Conservation (phyloP, 2,113 vertebrate genomes). For the Benitochromis conjunctus region DNA sequence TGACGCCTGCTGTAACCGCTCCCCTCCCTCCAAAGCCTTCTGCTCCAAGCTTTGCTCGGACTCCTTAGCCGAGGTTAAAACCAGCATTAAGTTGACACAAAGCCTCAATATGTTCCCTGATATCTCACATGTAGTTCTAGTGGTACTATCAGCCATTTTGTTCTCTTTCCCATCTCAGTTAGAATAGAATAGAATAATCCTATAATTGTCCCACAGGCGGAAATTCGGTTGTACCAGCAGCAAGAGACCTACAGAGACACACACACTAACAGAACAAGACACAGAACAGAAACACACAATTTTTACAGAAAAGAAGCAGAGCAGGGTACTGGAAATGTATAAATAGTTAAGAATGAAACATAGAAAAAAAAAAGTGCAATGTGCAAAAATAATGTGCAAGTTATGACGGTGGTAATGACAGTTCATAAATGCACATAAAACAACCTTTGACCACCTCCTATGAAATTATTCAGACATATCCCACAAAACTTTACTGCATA, state of each 20-base stretch:
- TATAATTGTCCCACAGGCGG: too few relatives aligned
- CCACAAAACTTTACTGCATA: not conserved
- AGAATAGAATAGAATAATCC: too few relatives aligned
- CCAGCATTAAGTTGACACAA: conserved; percentile 48
- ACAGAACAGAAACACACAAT: too few relatives aligned
- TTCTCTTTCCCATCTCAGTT: conserved; percentile 9
- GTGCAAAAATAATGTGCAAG: too few relatives aligned
- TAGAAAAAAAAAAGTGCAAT: too few relatives aligned
- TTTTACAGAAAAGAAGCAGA: too few relatives aligned
- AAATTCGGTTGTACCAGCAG: too few relatives aligned
- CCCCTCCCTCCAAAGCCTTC: not conserved
- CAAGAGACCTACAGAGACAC: too few relatives aligned
- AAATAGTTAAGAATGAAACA: too few relatives aligned
- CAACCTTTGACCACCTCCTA: not conserved
- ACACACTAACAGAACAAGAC: too few relatives aligned
- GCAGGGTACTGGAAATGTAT: too few relatives aligned
- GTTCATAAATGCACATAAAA: not conserved
- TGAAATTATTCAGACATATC: not conserved
- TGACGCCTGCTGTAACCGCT: not conserved
- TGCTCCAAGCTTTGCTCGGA: not conserved
- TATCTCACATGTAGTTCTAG: not conserved
- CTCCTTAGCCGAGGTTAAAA: conserved; percentile 45
- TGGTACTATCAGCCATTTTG: not conserved
- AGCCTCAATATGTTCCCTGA: conserved; percentile 31
- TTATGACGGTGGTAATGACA: too few relatives aligned